Conservation (phyloP, 2,888 invertebrate species). For the Linyphia triangularis region DNA sequence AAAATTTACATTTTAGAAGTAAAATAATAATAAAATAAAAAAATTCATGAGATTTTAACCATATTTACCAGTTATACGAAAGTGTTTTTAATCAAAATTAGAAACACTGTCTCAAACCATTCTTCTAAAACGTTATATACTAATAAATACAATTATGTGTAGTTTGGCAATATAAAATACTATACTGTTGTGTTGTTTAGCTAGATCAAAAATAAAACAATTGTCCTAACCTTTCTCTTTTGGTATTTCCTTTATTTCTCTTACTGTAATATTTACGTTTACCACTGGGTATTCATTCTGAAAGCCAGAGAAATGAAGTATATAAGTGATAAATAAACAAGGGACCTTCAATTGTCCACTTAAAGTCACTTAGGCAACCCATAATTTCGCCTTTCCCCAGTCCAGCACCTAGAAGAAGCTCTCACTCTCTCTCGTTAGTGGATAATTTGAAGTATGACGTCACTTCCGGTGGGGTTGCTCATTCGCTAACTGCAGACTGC, state of each 20-base stretch:
- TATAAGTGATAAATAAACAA: slow-evolving; percentile 32
- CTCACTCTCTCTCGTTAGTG: slow-evolving; percentile 59
- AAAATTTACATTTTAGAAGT: too few species aligned
- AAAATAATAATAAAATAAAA: too few species aligned
- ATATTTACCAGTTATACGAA: too few species aligned
- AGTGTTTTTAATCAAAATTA: too few species aligned
- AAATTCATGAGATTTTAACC: too few species aligned
- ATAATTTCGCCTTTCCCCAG: slow-evolving; percentile 50
- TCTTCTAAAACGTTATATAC: too few species aligned
- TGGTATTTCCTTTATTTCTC: not conserved
- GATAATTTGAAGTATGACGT: slow-evolving; percentile 66
- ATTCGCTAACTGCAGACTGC: slow-evolving; percentile 52
- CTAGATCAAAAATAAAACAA: too few species aligned
- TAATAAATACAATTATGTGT: too few species aligned
- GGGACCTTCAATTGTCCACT: slow-evolving; percentile 38
- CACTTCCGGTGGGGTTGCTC: slow-evolving; percentile 59
- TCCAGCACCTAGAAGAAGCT: slow-evolving; percentile 16
- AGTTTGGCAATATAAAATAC: too few species aligned
- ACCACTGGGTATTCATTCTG: not conserved
- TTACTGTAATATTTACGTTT: slow-evolving; percentile 15
- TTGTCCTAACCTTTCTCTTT: not conserved
- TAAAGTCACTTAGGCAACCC: slow-evolving; percentile 67
- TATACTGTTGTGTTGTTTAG: too few species aligned
- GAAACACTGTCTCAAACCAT: too few species aligned
- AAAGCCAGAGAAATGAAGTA: slow-evolving; percentile 7